These are phyloP conservation scores for Sycobia sp. DNA, from an alignment of 1,140 invertebrate genomes.

Conservation along the genomic window DNA sequence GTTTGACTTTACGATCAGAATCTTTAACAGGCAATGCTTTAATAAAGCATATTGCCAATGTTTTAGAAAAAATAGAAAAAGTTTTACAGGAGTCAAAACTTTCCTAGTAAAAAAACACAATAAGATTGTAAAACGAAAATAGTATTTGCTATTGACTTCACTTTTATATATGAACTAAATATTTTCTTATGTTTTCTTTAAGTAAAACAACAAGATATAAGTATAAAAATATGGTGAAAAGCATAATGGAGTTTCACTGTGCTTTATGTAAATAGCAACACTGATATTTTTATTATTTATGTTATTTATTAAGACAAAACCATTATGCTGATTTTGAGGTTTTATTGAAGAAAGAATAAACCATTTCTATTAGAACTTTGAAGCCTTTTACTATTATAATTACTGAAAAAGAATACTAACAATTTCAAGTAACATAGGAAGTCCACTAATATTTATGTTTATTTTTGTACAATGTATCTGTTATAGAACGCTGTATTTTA, in stretches of 20 bases:
- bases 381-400: too few relatives aligned
- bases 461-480: too few relatives aligned
- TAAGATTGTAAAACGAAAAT: background rate
- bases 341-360: slow-evolving; percentile 6
- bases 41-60: slow-evolving; percentile 42
- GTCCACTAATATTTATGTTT: too few relatives aligned
- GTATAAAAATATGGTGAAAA: background rate
- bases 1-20: slow-evolving; percentile 44
- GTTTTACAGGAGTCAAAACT: slow-evolving; percentile 30
- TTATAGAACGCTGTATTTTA: too few relatives aligned
- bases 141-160: background rate
- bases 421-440: too few relatives aligned
- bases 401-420: too few relatives aligned
- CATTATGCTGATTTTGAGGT: slow-evolving; percentile 2
- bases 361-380: background rate
- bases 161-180: background rate
- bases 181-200: slow-evolving; percentile 13
- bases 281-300: slow-evolving; percentile 7
- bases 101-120: background rate
- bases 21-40: slow-evolving; percentile 42
- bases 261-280: slow-evolving; percentile 14
- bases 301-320: slow-evolving; percentile 19
- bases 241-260: background rate
- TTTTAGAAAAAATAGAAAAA: slow-evolving; percentile 44
- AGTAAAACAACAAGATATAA: slow-evolving; percentile 1